Conservation (phyloP, 2,113 vertebrate genomes). For the Takifugu bimaculatus region DNA sequence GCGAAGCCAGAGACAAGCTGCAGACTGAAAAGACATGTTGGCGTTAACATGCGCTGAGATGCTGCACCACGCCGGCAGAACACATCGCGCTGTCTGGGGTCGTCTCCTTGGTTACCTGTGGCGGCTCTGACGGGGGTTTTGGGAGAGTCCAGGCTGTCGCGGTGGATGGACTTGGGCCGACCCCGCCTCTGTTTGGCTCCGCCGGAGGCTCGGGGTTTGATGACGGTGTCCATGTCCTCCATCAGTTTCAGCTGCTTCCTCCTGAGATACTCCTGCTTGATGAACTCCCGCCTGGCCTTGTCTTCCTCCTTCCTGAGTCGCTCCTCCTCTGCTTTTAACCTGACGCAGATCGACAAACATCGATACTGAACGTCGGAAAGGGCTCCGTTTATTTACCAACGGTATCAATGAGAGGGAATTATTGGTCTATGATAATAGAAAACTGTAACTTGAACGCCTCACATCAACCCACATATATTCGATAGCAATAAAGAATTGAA, state of each 20-base stretch:
- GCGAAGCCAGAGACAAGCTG: conserved; percentile 91
- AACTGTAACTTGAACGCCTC: too few relatives aligned
- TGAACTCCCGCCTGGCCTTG: conserved; percentile 87
- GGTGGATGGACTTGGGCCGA: conserved; percentile 92
- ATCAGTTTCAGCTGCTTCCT: conserved; percentile 96
- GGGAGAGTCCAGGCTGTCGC: conserved; percentile 87
- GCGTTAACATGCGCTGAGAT: conserved; percentile 76
- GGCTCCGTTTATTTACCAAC: neutral
- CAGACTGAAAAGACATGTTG: conserved; percentile 91
- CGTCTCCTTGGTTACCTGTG: conserved; percentile 81
- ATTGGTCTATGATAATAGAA: too few relatives aligned
- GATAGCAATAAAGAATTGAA: neutral
- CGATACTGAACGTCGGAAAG: neutral
- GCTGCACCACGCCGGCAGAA: conserved; percentile 48
- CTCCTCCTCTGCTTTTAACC: conserved; percentile 94
- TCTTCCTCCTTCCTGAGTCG: conserved; percentile 94
- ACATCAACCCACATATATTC: too few relatives aligned
- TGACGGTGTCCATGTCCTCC: conserved; percentile 93
- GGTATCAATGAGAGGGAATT: too few relatives aligned
- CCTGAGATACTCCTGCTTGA: conserved; percentile 94
- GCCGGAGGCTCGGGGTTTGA: conserved; percentile 79
- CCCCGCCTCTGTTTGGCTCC: conserved; percentile 82
- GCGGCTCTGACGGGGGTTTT: conserved; percentile 86
- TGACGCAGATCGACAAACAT: conserved; percentile 36
- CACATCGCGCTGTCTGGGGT: neutral